These are phyloP conservation scores for Eulemur rubriventer DNA, from an alignment of 2,797 vertebrate genomes.

Conservation along the genomic window DNA sequence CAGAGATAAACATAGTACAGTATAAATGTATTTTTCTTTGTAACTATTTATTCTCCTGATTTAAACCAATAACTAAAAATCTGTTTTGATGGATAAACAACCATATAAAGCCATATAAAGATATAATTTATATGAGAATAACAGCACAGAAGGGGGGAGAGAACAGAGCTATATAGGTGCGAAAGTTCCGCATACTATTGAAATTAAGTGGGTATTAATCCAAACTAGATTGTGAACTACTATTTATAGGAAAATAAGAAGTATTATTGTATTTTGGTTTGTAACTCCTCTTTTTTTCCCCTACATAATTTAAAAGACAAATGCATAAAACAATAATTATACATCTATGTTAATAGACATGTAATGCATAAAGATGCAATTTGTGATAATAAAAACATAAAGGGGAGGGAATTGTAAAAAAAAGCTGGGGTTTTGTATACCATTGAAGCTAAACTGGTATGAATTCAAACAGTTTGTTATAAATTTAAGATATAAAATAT, in stretches of 20 bases:
- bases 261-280: neutral
- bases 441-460: neutral
- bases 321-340: neutral
- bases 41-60: neutral
- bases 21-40: neutral
- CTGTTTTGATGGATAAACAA: neutral
- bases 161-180: neutral
- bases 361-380: constrained; percentile 2
- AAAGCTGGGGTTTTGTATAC: neutral
- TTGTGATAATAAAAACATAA: neutral
- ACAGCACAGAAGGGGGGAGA: neutral
- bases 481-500: neutral
- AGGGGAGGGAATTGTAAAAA: neutral
- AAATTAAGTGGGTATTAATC: constrained; percentile 1
- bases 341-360: neutral
- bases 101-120: neutral
- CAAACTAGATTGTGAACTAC: neutral
- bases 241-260: neutral
- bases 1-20: neutral
- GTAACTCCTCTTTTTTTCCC: neutral
- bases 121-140: neutral
- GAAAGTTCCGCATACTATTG: neutral
- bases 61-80: neutral
- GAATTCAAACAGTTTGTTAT: neutral
- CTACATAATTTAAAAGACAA: constrained; percentile 16